Conservation (phyloP, 30 jellyfish, hydroid and myxozoan genomes). For the Catostylus mosaicus region DNA sequence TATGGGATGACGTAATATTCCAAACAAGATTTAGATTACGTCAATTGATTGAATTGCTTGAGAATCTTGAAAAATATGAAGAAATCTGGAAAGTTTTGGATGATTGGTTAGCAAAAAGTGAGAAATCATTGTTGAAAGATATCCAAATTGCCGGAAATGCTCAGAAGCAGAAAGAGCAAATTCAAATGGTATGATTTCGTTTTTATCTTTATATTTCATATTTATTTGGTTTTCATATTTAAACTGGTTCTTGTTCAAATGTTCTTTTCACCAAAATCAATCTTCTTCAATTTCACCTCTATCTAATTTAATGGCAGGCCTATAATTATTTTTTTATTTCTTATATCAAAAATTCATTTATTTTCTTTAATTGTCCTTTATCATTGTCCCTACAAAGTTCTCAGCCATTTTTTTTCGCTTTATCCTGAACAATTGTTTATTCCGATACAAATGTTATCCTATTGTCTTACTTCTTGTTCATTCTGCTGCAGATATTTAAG, state of each 20-base stretch:
- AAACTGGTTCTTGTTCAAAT: not conserved
- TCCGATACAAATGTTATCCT: no score
- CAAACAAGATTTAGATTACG: constrained; percentile 56
- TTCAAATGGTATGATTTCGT: constrained; percentile 28
- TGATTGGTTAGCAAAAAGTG: constrained; percentile 48
- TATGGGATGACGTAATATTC: constrained; percentile 66
- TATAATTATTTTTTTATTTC: not conserved
- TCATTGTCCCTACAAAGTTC: no score
- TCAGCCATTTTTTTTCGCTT: no score
- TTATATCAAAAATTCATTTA: not conserved
- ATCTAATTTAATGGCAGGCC: not conserved
- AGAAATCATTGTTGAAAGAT: constrained; percentile 33
- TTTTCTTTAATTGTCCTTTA: not conserved
- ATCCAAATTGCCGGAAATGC: constrained; percentile 50
- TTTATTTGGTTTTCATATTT: not conserved
- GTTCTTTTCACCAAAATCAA: not conserved
- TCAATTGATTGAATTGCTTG: constrained; percentile 61
- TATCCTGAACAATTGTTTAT: no score
- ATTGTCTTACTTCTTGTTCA: no score
- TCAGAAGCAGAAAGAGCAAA: constrained; percentile 49
- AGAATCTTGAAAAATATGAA: constrained; percentile 59
- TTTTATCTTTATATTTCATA: not conserved
- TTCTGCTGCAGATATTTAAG: constrained; percentile 50
- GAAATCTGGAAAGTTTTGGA: constrained; percentile 62
- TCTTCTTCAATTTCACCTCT: not conserved